A percentile compares a stretch with the other conserved stretches of the same genome.
phyloP scores from a whole-genome alignment of 2,797 vertebrate species.

The Lagocephalus sceleratus region DNA sequence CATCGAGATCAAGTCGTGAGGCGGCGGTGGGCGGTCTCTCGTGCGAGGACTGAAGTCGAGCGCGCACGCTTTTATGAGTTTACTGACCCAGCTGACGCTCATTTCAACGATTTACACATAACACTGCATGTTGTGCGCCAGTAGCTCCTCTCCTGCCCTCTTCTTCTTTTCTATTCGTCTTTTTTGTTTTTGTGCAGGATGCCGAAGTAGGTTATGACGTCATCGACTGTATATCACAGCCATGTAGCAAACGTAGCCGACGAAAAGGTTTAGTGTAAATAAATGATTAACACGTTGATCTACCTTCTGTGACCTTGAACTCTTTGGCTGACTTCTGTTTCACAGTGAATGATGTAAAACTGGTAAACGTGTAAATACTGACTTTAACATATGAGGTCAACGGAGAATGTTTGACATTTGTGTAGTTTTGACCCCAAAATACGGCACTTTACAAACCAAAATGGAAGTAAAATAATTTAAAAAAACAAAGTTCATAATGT shows the following conservation, averaged over 20 bases:
- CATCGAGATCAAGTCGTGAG: conserved; percentile 85
- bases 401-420: neutral
- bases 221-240: conserved; percentile 6
- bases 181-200: conserved; percentile 27
- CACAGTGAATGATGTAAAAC: conserved; percentile 19
- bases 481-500: neutral
- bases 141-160: conserved; percentile 7
- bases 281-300: conserved; percentile 15
- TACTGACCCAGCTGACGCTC: conserved; percentile 12
- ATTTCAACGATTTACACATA: conserved; percentile 27
- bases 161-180: conserved; percentile 11
- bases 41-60: neutral
- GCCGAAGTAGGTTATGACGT: conserved; percentile 11
- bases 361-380: conserved; percentile 30
- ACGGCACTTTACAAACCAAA: conserved; percentile 26
- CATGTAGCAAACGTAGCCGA: conserved; percentile 34
- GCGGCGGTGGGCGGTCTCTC: neutral
- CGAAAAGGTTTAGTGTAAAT: conserved; percentile 11
- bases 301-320: conserved; percentile 9
- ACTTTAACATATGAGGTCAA: conserved; percentile 6
- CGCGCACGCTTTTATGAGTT: conserved; percentile 11
- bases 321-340: conserved; percentile 15
- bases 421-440: conserved; percentile 10
- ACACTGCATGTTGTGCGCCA: conserved; percentile 4
- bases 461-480: neutral